Conservation (phyloP, 2,797 vertebrate genomes). For the Urocyon cinereoargenteus region DNA sequence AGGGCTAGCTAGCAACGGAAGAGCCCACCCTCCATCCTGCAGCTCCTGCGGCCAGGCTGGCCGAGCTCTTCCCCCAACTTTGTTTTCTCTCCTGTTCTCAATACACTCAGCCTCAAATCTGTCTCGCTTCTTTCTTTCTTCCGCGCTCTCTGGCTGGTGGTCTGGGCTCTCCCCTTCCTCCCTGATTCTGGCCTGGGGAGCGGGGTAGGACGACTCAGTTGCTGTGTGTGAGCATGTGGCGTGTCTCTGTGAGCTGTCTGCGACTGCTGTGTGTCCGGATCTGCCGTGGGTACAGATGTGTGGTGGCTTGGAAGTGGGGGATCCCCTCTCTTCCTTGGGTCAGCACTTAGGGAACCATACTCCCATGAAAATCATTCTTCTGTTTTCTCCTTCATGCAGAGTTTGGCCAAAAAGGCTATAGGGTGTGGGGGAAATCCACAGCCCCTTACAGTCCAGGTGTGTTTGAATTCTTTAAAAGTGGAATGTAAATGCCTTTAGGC, state of each 20-base stretch:
- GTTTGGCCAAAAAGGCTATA: neutral
- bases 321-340: neutral
- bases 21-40: neutral
- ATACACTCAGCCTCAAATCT: conserved; percentile 81
- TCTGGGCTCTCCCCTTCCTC: neutral
- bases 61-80: conserved; percentile 23
- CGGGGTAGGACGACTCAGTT: neutral
- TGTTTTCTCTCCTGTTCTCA: conserved; percentile 74
- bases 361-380: neutral
- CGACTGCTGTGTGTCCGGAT: neutral
- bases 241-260: neutral
- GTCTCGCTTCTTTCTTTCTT: conserved; percentile 77
- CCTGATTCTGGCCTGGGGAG: neutral
- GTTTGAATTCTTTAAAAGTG: neutral
- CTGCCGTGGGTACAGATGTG: neutral
- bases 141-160: neutral
- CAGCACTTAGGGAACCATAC: neutral
- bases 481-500: conserved; percentile 22
- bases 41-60: neutral
- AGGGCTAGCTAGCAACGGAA: neutral
- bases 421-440: neutral
- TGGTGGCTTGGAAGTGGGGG: neutral
- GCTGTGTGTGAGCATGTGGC: neutral
- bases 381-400: conserved; percentile 5
- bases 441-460: neutral